These are phyloP conservation scores for Trichoplusia ni DNA, from an alignment of 1,140 invertebrate genomes.

Conservation along the genomic window DNA sequence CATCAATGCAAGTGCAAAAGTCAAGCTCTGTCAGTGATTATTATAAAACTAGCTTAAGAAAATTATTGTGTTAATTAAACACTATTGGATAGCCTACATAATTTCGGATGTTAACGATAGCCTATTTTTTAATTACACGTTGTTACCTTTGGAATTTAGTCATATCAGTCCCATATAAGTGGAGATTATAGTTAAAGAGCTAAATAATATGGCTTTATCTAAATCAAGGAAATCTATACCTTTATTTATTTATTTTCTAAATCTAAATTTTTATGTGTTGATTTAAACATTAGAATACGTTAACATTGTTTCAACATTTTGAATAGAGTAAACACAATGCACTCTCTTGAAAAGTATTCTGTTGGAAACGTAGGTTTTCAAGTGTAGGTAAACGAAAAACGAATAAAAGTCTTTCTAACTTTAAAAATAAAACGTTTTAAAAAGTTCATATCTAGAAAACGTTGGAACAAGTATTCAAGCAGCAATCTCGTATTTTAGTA, in stretches of 20 bases:
- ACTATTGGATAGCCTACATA: too few species aligned
- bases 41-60: background rate
- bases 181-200: too few species aligned
- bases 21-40: background rate
- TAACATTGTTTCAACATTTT: too few species aligned
- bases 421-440: constrained; percentile 30
- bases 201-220: too few species aligned
- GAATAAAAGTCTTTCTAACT: constrained; percentile 1
- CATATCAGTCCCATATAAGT: too few species aligned
- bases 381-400: background rate
- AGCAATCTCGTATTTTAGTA: constrained; percentile 37
- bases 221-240: too few species aligned
- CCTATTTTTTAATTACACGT: too few species aligned
- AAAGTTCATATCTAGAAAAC: constrained; percentile 32
- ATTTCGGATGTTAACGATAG: too few species aligned
- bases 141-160: too few species aligned
- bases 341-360: background rate
- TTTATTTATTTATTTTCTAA: too few species aligned
- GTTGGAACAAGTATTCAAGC: constrained; percentile 34
- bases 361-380: background rate
- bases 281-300: too few species aligned
- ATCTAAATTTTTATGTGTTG: too few species aligned
- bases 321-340: background rate
- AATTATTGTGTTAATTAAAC: background rate
- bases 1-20: constrained; percentile 25